These are phyloP conservation scores for Mystacides longicornis DNA, from an alignment of 2,888 invertebrate species.

Conservation along the genomic window DNA sequence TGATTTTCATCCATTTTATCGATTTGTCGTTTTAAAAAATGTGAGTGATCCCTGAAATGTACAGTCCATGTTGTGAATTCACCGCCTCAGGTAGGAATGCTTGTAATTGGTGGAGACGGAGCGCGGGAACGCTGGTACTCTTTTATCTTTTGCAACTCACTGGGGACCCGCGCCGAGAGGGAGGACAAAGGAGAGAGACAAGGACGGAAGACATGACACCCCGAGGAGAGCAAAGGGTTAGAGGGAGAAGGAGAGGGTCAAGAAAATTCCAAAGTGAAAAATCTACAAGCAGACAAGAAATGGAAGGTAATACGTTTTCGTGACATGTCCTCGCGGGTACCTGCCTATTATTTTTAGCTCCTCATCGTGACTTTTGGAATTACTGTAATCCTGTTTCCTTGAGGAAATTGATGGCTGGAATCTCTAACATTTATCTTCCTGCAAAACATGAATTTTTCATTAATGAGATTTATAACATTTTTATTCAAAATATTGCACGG, in stretches of 20 bases:
- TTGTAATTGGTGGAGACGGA: conserved; percentile 25
- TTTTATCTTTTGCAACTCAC: conserved; percentile 19
- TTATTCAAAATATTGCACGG: no score
- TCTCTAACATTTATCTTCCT: background rate
- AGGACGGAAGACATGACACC: background rate
- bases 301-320: background rate
- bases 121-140: conserved; percentile 22
- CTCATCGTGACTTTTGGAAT: background rate
- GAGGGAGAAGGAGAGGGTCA: background rate
- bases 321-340: background rate
- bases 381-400: background rate
- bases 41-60: background rate
- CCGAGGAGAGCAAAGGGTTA: background rate
- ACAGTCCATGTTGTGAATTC: conserved; percentile 20
- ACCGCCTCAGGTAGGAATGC: conserved; percentile 21
- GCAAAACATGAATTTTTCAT: no score
- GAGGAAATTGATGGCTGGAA: background rate
- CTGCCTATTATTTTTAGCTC: background rate
- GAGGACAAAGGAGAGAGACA: conserved; percentile 7
- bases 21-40: no score
- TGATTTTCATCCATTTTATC: no score
- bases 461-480: no score
- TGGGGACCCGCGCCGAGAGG: background rate
- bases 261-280: background rate
- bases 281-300: background rate